Conservation (phyloP, 2,797 vertebrate species). For the Poecile montanus region DNA sequence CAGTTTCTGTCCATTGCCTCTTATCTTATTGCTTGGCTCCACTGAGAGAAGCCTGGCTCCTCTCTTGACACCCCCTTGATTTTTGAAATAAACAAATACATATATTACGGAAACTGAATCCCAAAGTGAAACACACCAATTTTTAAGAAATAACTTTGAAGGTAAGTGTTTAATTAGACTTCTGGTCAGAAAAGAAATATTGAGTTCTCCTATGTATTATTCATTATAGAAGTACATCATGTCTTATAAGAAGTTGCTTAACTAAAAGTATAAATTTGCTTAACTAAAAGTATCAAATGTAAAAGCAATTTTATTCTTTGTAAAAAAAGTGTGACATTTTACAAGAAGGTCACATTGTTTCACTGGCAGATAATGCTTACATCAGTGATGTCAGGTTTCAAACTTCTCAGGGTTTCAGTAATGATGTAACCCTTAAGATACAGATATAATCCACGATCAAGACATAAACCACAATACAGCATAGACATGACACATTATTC, state of each 20-base stretch:
- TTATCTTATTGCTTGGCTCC: background rate
- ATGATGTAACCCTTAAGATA: background rate
- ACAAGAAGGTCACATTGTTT: background rate
- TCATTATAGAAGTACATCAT: background rate
- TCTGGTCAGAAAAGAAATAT: background rate
- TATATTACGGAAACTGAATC: background rate
- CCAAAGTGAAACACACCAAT: background rate
- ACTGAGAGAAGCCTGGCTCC: background rate
- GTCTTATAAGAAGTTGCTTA: background rate
- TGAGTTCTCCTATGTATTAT: background rate
- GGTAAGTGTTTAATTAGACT: background rate
- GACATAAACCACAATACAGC: background rate
- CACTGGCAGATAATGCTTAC: background rate
- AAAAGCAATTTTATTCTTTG: background rate
- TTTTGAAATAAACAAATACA: background rate
- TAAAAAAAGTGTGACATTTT: background rate
- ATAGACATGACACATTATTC: background rate
- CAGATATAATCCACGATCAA: background rate
- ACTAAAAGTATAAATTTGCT: background rate
- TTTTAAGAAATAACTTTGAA: background rate
- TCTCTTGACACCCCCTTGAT: background rate
- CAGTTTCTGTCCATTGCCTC: background rate
- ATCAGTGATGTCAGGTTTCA: background rate
- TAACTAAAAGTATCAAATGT: background rate
- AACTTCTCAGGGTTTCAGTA: background rate